Evolutionary conservation across 2,797 vertebrate genomes (phyloP).

Genomic region (Falco rusticolus): DNA sequence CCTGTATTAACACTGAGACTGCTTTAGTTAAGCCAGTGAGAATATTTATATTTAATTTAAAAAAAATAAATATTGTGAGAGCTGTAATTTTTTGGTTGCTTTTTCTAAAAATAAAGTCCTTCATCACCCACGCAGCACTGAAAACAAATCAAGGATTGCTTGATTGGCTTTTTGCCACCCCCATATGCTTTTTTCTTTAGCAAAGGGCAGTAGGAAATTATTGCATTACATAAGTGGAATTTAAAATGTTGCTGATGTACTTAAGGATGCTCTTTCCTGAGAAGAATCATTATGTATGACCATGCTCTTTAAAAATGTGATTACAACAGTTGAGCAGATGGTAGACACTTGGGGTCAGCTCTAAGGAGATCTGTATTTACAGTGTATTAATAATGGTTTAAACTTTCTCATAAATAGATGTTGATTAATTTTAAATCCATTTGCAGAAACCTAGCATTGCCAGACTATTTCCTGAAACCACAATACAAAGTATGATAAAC

Average conservation of each 20-base stretch:
- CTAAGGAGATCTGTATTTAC: conserved; percentile 79
- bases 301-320: conserved; percentile 76
- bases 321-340: conserved; percentile 77
- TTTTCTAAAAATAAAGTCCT: conserved; percentile 32
- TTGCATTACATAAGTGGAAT: conserved; percentile 73
- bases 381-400: conserved; percentile 85
- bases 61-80: neutral
- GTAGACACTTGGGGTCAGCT: conserved; percentile 69
- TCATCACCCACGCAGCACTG: neutral
- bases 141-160: neutral
- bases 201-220: conserved; percentile 48
- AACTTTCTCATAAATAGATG: conserved; percentile 84
- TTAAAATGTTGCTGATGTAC: conserved; percentile 55
- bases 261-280: conserved; percentile 66
- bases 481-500: conserved; percentile 78
- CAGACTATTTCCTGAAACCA: conserved; percentile 82
- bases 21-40: neutral
- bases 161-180: conserved; percentile 20
- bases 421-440: conserved; percentile 86
- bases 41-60: neutral
- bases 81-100: neutral
- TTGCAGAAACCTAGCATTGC: conserved; percentile 77
- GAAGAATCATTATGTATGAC: conserved; percentile 71
- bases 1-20: neutral
- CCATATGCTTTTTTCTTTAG: conserved; percentile 60